Conservation (phyloP, 2,113 vertebrate genomes). For the Stomatorhinus ivindoensis region DNA sequence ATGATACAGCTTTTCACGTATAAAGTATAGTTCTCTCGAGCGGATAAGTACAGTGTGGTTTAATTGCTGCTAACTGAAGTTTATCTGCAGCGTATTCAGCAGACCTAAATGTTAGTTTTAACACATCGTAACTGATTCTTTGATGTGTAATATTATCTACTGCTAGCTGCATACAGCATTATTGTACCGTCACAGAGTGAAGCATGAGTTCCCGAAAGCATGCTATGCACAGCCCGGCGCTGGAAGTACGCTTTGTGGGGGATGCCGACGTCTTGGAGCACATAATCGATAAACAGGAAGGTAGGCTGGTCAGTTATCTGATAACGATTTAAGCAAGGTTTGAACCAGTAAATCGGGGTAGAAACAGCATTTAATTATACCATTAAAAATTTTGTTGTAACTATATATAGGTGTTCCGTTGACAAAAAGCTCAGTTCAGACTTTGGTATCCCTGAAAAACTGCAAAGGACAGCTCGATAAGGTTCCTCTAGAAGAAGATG, state of each 20-base stretch:
- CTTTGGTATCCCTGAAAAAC: conserved; percentile 58
- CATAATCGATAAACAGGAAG: conserved; percentile 76
- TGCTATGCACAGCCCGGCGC: conserved; percentile 22
- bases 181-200: conserved; percentile 3
- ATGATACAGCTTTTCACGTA: background rate
- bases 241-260: conserved; percentile 76
- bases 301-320: conserved; percentile 45
- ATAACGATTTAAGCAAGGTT: background rate
- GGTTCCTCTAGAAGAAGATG: conserved; percentile 40
- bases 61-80: background rate
- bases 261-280: conserved; percentile 84
- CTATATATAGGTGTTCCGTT: conserved; percentile 50
- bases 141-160: background rate
- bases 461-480: conserved; percentile 49
- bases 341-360: background rate
- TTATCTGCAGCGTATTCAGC: background rate
- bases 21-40: background rate
- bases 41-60: background rate
- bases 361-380: background rate
- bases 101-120: background rate
- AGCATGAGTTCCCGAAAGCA: conserved; percentile 55
- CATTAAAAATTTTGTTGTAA: background rate
- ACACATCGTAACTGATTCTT: background rate
- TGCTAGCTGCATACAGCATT: background rate
- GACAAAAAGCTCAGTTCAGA: conserved; percentile 51